Conservation (phyloP, 2,113 vertebrate species). For the Cathartes aura region DNA sequence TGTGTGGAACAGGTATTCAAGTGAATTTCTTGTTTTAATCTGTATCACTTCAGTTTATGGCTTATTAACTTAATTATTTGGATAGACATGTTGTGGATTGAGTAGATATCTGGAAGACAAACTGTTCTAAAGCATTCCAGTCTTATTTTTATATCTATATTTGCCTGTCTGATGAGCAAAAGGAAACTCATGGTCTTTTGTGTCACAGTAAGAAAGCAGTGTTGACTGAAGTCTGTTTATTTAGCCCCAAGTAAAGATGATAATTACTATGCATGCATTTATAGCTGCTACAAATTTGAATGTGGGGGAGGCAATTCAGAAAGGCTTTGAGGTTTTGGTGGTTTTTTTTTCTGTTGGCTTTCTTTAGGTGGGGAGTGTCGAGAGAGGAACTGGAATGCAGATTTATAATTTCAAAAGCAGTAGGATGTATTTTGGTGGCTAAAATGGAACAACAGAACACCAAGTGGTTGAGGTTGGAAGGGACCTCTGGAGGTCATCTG, state of each 20-base stretch:
- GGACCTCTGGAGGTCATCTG: neutral
- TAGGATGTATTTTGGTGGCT: neutral
- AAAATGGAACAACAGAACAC: neutral
- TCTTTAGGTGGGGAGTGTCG: neutral
- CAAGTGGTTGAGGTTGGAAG: neutral
- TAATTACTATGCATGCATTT: neutral
- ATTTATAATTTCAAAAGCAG: neutral
- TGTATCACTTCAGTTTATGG: neutral
- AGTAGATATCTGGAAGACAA: neutral
- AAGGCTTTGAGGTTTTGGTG: neutral
- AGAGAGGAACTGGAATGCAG: neutral
- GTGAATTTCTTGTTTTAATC: neutral
- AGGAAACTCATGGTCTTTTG: neutral
- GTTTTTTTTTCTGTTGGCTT: neutral
- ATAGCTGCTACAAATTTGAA: neutral
- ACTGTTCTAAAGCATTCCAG: neutral
- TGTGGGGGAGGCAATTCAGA: neutral
- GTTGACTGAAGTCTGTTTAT: constrained; percentile 8
- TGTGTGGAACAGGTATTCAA: neutral
- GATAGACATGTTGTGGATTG: neutral
- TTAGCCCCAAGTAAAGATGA: constrained; percentile 3
- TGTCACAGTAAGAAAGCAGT: neutral
- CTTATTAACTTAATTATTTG: neutral
- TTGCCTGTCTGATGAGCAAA: neutral
- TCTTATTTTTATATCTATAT: neutral